Conservation (phyloP, 2,113 vertebrate genomes). For the Abramis brama region DNA sequence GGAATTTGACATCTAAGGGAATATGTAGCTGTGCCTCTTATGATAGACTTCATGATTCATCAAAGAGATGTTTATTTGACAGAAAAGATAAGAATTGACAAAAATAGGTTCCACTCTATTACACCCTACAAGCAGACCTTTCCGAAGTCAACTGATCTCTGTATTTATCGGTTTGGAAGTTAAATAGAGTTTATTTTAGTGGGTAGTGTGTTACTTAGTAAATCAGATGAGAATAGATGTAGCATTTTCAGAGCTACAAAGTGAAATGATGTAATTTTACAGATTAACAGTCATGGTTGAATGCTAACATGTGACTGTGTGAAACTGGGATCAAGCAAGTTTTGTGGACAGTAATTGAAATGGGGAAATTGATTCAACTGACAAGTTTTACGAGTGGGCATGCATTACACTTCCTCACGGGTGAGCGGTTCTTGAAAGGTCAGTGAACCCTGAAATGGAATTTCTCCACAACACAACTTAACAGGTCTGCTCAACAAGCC, state of each 20-base stretch:
- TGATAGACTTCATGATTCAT: slow-evolving; percentile 19
- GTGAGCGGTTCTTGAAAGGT: slow-evolving; percentile 64
- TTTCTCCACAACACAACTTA: slow-evolving; percentile 70
- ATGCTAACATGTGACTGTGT: background rate
- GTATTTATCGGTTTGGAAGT: background rate
- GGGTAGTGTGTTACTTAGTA: background rate
- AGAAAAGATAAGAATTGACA: background rate
- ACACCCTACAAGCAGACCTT: background rate
- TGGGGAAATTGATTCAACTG: slow-evolving; percentile 71
- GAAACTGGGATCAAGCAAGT: slow-evolving; percentile 3
- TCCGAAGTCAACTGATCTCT: background rate
- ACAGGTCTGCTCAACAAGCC: slow-evolving; percentile 63
- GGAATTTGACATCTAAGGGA: slow-evolving; percentile 25
- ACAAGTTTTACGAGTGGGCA: slow-evolving; percentile 64
- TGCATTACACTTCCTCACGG: slow-evolving; percentile 67
- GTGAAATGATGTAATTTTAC: slow-evolving; percentile 4
- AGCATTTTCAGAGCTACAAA: background rate
- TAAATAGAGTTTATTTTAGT: background rate
- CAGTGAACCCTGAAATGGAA: slow-evolving; percentile 76
- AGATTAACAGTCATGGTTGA: background rate
- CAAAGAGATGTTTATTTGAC: slow-evolving; percentile 5
- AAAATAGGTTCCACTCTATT: slow-evolving; percentile 13
- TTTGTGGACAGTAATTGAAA: slow-evolving; percentile 66
- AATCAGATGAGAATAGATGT: background rate
- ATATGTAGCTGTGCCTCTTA: slow-evolving; percentile 7